phyloP scores from a whole-genome alignment of 2,888 invertebrate species.

The Tanypteryx hageni region DNA sequence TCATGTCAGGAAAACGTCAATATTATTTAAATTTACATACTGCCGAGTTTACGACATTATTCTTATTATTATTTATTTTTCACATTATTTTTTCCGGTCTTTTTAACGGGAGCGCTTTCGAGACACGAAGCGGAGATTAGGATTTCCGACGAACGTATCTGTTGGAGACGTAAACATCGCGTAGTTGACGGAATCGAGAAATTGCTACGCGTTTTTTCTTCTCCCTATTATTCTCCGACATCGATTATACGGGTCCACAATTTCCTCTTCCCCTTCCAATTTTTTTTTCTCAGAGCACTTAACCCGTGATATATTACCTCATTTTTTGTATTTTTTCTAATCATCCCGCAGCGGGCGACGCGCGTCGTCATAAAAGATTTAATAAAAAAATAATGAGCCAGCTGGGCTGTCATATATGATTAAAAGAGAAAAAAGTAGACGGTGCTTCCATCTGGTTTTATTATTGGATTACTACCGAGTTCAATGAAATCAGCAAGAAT shows the following conservation, averaged over 20 bases:
- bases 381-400: too few species aligned
- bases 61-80: background rate
- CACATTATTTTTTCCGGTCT: background rate
- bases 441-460: too few species aligned
- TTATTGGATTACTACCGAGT: too few species aligned
- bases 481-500: too few species aligned
- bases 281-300: too few species aligned
- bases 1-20: too few species aligned
- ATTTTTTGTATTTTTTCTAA: too few species aligned
- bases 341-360: too few species aligned
- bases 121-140: slow-evolving; percentile 6
- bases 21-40: background rate
- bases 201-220: background rate
- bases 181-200: background rate
- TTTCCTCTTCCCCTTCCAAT: background rate
- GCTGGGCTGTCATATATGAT: too few species aligned
- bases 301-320: too few species aligned
- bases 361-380: too few species aligned
- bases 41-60: background rate
- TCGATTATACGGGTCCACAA: background rate
- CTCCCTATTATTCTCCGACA: background rate
- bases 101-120: background rate
- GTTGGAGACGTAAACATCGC: background rate
- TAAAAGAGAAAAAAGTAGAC: too few species aligned
- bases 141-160: slow-evolving; percentile 21